Evolutionary conservation across 53 echinoderm and acorn worm genomes (phyloP).

Genomic region (Echinometra lucunter): DNA sequence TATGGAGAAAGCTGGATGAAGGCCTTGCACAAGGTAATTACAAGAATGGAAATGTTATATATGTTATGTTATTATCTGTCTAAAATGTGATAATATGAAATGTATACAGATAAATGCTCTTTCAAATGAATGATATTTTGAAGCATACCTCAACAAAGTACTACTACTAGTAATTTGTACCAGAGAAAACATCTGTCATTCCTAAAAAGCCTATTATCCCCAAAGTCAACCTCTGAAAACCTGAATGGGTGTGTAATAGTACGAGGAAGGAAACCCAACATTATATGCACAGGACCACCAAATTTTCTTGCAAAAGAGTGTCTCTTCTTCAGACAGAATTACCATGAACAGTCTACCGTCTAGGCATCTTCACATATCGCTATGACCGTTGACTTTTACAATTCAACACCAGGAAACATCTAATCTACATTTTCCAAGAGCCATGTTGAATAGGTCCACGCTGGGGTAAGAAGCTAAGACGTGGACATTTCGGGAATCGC

Average conservation of each 20-base stretch:
- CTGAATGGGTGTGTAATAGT: neutral
- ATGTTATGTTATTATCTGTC: neutral
- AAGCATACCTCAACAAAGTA: neutral
- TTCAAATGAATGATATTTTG: neutral
- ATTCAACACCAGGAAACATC: slow-evolving; percentile 4
- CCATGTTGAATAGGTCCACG: neutral
- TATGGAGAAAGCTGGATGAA: too few species aligned
- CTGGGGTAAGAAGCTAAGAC: neutral
- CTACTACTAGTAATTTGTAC: neutral
- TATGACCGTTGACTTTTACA: neutral
- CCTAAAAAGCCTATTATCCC: neutral
- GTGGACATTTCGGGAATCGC: neutral
- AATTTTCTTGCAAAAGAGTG: neutral
- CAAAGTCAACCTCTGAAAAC: neutral
- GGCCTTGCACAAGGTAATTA: neutral
- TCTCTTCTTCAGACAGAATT: neutral
- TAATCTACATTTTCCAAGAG: neutral
- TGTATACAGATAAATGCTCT: neutral
- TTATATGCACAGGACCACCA: neutral
- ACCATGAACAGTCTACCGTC: neutral
- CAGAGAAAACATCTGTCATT: neutral
- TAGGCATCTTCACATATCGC: neutral
- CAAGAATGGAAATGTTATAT: neutral
- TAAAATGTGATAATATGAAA: neutral
- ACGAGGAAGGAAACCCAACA: neutral